These are phyloP conservation scores for Toxotes lorentzi DNA, from an alignment of 2,797 vertebrate species.

Conservation along the genomic window DNA sequence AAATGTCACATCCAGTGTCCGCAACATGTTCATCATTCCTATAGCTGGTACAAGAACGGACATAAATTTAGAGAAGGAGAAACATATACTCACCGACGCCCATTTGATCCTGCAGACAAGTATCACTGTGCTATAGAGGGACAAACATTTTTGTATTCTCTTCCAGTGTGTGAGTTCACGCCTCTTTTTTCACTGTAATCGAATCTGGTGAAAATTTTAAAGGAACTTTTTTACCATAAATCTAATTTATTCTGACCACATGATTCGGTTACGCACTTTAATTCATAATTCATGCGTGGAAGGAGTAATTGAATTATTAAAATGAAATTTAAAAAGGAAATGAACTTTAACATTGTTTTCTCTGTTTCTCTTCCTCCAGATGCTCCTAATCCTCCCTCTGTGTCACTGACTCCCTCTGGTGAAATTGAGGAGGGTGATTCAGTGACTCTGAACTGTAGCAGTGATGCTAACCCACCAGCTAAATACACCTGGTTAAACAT, in stretches of 20 bases:
- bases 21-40: neutral
- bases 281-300: no score
- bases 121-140: constrained; percentile 34
- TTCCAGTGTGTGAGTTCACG: constrained; percentile 46
- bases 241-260: no score
- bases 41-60: constrained; percentile 51
- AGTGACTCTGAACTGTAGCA: constrained; percentile 17
- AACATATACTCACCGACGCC: neutral
- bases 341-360: no score
- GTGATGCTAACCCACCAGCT: constrained; percentile 29
- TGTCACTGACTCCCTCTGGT: no score
- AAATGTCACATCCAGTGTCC: constrained; percentile 30
- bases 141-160: constrained; percentile 3
- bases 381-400: no score
- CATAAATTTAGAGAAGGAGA: neutral
- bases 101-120: neutral
- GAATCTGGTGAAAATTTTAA: no score
- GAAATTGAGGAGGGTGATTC: neutral
- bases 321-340: no score
- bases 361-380: neutral
- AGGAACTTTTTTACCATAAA: no score
- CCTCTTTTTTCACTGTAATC: neutral
- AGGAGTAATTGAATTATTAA: no score
- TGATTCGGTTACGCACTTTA: no score
- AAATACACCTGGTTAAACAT: constrained; percentile 55